Evolutionary conservation across 2,113 vertebrate genomes (phyloP).

Genomic region (Oplegnathus fasciatus): DNA sequence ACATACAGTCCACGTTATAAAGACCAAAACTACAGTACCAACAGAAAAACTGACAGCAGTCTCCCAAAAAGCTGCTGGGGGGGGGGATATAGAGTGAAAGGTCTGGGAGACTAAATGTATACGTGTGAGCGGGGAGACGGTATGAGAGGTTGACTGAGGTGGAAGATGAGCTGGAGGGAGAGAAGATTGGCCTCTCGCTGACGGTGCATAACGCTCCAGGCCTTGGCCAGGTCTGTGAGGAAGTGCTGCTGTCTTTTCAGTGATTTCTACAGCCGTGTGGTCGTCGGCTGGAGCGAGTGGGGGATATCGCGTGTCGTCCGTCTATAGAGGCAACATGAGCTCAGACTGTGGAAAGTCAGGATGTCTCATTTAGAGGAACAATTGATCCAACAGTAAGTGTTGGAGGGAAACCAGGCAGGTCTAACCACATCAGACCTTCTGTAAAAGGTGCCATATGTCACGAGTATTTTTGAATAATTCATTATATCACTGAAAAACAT

Average conservation of each 20-base stretch:
- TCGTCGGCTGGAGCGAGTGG: slow-evolving; percentile 17
- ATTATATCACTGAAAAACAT: not conserved
- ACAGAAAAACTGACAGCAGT: slow-evolving; percentile 16
- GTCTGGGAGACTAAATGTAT: slow-evolving; percentile 14
- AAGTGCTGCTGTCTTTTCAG: slow-evolving; percentile 46
- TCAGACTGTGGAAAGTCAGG: slow-evolving; percentile 58
- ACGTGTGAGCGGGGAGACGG: not conserved
- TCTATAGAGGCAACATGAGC: slow-evolving; percentile 68
- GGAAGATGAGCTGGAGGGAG: slow-evolving; percentile 35
- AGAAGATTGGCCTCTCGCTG: slow-evolving; percentile 55
- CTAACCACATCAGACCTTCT: slow-evolving; percentile 41
- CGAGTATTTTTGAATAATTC: slow-evolving; percentile 15
- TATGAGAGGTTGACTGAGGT: slow-evolving; percentile 11
- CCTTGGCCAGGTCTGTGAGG: slow-evolving; percentile 24
- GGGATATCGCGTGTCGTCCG: slow-evolving; percentile 57
- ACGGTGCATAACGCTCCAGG: slow-evolving; percentile 31
- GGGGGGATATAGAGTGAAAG: not conserved
- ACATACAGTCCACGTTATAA: slow-evolving; percentile 27
- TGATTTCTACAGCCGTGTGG: slow-evolving; percentile 43
- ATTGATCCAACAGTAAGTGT: slow-evolving; percentile 67
- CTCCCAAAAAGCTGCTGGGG: slow-evolving; percentile 21
- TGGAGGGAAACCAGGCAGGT: slow-evolving; percentile 50
- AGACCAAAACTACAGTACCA: slow-evolving; percentile 19
- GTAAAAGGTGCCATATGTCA: slow-evolving; percentile 36
- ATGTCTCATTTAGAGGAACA: slow-evolving; percentile 66